Conservation (phyloP, 2,888 invertebrate genomes). For the Nesidiocoris tenuis region DNA sequence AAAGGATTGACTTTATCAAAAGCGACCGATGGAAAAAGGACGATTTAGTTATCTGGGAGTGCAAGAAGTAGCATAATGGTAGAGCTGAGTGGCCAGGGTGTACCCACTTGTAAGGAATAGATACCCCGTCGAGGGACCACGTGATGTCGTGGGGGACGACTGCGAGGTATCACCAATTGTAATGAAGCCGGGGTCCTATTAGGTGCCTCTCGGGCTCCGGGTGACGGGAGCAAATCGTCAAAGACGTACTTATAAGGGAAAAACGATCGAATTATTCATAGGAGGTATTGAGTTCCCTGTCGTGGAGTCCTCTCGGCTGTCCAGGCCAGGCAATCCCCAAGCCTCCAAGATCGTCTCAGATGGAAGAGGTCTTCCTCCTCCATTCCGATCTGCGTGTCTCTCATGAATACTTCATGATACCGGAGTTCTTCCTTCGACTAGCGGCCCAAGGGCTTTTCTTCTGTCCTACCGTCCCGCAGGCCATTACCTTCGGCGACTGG, state of each 20-base stretch:
- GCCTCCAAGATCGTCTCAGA: background rate
- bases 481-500: background rate
- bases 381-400: constrained; percentile 5
- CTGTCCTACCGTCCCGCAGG: background rate
- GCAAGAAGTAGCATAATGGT: background rate
- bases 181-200: constrained; percentile 39
- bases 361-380: background rate
- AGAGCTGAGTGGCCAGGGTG: background rate
- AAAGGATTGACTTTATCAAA: background rate
- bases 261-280: constrained; percentile 36
- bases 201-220: background rate
- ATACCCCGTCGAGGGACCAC: background rate
- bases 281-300: background rate
- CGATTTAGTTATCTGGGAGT: background rate
- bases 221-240: constrained; percentile 47
- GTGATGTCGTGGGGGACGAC: background rate
- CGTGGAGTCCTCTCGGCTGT: constrained; percentile 1
- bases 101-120: background rate
- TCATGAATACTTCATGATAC: constrained; percentile 36
- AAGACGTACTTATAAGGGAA: constrained; percentile 27
- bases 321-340: background rate
- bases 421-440: no score
- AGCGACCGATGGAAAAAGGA: background rate
- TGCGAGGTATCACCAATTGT: constrained; percentile 45
- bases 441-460: constrained; percentile 9